Conservation (phyloP, 2,113 vertebrate species). For the Macrotis lagotis region DNA sequence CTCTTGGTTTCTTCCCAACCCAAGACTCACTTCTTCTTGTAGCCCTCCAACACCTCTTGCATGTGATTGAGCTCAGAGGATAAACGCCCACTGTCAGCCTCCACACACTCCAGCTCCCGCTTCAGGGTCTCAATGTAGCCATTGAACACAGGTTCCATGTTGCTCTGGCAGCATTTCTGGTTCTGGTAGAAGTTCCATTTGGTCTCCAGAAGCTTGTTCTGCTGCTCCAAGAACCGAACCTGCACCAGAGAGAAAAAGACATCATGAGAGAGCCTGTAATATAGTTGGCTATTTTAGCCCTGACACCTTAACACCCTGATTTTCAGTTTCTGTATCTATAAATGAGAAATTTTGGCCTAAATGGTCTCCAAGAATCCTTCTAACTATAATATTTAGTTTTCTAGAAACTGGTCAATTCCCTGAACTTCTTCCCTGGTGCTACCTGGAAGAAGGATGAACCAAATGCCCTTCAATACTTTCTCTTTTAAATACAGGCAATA, state of each 20-base stretch:
- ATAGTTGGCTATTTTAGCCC: background rate
- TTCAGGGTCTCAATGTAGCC: slow-evolving; percentile 89
- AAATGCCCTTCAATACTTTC: background rate
- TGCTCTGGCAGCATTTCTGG: slow-evolving; percentile 75
- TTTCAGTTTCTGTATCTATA: background rate
- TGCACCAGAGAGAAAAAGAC: slow-evolving; percentile 65
- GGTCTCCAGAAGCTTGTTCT: slow-evolving; percentile 93
- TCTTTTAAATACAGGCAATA: background rate
- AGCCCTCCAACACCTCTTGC: slow-evolving; percentile 92
- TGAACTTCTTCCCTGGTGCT: background rate
- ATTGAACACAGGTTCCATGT: slow-evolving; percentile 89
- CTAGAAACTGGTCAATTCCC: background rate
- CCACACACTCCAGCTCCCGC: slow-evolving; percentile 86
- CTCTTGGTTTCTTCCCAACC: background rate
- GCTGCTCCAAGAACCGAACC: slow-evolving; percentile 93
- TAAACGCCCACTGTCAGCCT: slow-evolving; percentile 88
- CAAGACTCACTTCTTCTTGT: slow-evolving; percentile 90
- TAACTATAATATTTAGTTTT: background rate
- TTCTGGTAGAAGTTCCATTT: slow-evolving; percentile 91
- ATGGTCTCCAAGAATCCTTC: background rate
- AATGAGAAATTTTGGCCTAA: background rate
- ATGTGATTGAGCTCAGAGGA: slow-evolving; percentile 91
- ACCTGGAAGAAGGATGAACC: background rate
- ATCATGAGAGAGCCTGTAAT: background rate
- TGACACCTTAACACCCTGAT: background rate